Evolutionary conservation across 2,797 vertebrate genomes (phyloP).

Genomic region (Siniperca undulata): DNA sequence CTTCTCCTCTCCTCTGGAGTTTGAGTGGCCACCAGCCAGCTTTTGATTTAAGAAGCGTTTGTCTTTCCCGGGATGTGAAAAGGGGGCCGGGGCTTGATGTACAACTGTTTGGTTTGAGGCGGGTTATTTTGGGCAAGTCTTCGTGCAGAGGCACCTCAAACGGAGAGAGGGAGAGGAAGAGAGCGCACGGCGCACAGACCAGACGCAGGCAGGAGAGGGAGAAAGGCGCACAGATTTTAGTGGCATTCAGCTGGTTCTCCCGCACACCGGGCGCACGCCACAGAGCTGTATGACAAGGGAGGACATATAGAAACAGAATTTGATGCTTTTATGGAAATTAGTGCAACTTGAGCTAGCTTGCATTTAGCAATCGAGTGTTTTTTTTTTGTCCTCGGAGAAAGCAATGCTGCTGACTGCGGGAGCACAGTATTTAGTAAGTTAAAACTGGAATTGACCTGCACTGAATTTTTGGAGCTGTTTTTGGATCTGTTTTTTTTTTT

Average conservation of each 20-base stretch:
- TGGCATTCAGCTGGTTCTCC: constrained; percentile 47
- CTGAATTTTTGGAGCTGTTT: constrained; percentile 38
- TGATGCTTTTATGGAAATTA: constrained; percentile 51
- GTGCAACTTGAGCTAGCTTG: constrained; percentile 34
- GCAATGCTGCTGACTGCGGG: constrained; percentile 65
- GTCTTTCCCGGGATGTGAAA: constrained; percentile 87
- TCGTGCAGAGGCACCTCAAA: constrained; percentile 81
- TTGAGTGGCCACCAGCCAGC: constrained; percentile 86
- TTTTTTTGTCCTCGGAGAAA: constrained; percentile 34
- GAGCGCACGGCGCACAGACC: constrained; percentile 70
- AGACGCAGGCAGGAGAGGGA: constrained; percentile 65
- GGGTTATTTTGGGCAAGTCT: constrained; percentile 82
- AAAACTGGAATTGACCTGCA: constrained; percentile 41
- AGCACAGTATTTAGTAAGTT: constrained; percentile 55
- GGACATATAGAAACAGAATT: constrained; percentile 29
- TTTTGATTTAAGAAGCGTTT: constrained; percentile 89
- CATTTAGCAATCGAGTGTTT: constrained; percentile 18
- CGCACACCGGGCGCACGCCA: constrained; percentile 70
- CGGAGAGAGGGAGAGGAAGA: constrained; percentile 68
- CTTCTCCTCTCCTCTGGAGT: constrained; percentile 56
- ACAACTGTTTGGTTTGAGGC: constrained; percentile 81
- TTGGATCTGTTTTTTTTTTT: constrained; percentile 5
- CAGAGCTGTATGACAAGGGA: constrained; percentile 60
- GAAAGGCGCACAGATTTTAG: constrained; percentile 69
- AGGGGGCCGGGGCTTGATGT: constrained; percentile 82